phyloP scores from a whole-genome alignment of 2,797 vertebrate species.

The Typhlichthys eigenmanni region DNA sequence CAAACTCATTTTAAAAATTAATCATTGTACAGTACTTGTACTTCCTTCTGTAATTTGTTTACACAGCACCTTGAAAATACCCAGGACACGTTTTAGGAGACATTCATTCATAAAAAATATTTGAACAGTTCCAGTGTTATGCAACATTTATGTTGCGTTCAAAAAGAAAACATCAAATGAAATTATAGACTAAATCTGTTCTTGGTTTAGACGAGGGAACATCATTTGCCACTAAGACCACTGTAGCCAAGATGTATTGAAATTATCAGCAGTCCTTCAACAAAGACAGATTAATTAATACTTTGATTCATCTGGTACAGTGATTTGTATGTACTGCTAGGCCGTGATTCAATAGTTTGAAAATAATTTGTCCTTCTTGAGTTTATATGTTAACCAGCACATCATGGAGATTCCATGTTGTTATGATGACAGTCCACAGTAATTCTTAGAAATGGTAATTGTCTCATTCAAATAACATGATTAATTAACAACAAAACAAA shows the following conservation, averaged over 20 bases:
- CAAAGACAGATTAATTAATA: no score
- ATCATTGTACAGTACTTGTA: neutral
- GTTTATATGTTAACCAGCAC: constrained; percentile 25
- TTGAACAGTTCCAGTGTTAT: constrained; percentile 19
- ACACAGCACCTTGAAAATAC: constrained; percentile 33
- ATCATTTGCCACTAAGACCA: no score
- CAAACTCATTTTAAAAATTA: neutral
- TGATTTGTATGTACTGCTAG: no score
- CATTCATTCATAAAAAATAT: constrained; percentile 42
- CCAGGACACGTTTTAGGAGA: constrained; percentile 40
- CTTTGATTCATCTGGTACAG: no score
- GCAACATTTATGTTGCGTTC: constrained; percentile 33
- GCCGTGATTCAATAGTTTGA: constrained; percentile 12
- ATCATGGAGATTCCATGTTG: constrained; percentile 45
- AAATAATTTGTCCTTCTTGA: constrained; percentile 14
- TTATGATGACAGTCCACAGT: constrained; percentile 47
- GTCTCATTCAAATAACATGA: neutral
- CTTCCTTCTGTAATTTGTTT: constrained; percentile 51
- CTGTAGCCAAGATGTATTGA: no score
- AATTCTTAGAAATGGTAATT: constrained; percentile 48
- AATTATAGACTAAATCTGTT: constrained; percentile 23
- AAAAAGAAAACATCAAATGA: constrained; percentile 21
- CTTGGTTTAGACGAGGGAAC: constrained; percentile 3
- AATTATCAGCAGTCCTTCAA: no score
- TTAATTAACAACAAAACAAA: neutral